These are phyloP conservation scores for Gastrophysa polygoni DNA, from an alignment of 2,888 invertebrate genomes.

Conservation along the genomic window DNA sequence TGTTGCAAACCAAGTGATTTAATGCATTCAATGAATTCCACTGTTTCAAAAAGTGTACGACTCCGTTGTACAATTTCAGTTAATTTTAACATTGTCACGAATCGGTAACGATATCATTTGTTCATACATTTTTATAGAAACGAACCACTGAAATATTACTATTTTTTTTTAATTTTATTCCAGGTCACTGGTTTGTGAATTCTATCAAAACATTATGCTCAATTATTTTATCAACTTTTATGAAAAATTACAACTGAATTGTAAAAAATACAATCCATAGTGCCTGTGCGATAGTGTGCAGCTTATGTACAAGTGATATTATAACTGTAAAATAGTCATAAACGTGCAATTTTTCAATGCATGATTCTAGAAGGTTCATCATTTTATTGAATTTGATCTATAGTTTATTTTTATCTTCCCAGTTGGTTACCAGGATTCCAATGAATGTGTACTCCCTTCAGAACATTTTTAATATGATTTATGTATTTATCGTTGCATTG, in stretches of 20 bases:
- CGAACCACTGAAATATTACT: too few relatives aligned
- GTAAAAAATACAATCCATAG: conserved; percentile 53
- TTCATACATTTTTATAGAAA: too few relatives aligned
- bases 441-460: background rate
- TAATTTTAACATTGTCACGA: too few relatives aligned
- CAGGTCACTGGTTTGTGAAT: conserved; percentile 1
- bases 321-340: conserved; percentile 48
- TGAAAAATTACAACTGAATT: conserved; percentile 37
- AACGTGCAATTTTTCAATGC: conserved; percentile 47
- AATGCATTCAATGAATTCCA: background rate
- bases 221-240: conserved; percentile 30
- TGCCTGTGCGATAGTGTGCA: conserved; percentile 54
- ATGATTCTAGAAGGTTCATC: conserved; percentile 17
- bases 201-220: conserved; percentile 25
- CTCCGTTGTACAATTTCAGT: too few relatives aligned
- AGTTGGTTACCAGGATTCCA: background rate
- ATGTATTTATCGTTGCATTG: too few relatives aligned
- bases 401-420: conserved; percentile 6
- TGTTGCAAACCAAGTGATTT: background rate
- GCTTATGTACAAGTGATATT: conserved; percentile 42
- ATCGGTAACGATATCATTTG: too few relatives aligned
- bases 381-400: background rate
- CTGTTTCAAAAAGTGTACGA: too few relatives aligned
- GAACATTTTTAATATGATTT: too few relatives aligned
- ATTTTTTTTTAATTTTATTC: background rate